Conservation (phyloP, 1,140 invertebrate species). For the Drosophila melanogaster region Release_6_plus_ISO1_MT NC_004354.4:9525001-9525500, state of each 20-base stretch:
- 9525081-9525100: conserved; percentile 43
- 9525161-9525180: not conserved
- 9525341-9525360: conserved; percentile 17
- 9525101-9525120: conserved; percentile 69
- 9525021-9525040: conserved; percentile 61
- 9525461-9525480: conserved; percentile 52
- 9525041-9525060: conserved; percentile 19
- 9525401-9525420: conserved; percentile 4
- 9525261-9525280: conserved; percentile 12
- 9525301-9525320: conserved; percentile 65
- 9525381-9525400: conserved; percentile 23
- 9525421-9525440: not conserved
- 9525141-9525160: not conserved
- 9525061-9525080: conserved; percentile 48
- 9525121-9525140: conserved; percentile 45
- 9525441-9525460: not conserved
- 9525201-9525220: conserved; percentile 26
- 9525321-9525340: conserved; percentile 64
- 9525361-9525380: conserved; percentile 25
- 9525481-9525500: conserved; percentile 75
- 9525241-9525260: conserved; percentile 71
- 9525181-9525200: conserved; percentile 5
- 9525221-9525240: conserved; percentile 19
- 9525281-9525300: conserved; percentile 55
- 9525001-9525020: conserved; percentile 74